Percentiles rank a stretch among this genome's conserved stretches.
phyloP scores from a whole-genome alignment of 2,797 vertebrate species.

The Sebastes hubbsi region DNA sequence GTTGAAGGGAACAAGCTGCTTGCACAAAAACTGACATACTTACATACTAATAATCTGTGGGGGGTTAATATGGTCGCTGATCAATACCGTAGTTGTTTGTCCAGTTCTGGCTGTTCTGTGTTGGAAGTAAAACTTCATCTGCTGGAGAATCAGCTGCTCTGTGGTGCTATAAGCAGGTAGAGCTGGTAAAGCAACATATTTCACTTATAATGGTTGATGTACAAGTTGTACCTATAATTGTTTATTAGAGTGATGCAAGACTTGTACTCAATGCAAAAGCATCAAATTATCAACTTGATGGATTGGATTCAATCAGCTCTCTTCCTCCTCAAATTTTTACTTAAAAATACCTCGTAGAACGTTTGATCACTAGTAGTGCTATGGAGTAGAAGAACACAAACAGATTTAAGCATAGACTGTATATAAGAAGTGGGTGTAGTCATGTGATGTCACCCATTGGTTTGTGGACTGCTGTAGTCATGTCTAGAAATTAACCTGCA shows the following conservation, averaged over 20 bases:
- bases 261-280: neutral
- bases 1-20: constrained; percentile 41
- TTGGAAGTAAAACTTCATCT: neutral
- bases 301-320: neutral
- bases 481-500: no score
- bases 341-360: neutral
- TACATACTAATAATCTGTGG: neutral
- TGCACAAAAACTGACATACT: neutral
- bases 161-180: neutral
- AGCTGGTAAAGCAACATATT: neutral
- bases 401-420: neutral
- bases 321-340: neutral
- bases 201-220: neutral
- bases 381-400: no score
- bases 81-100: neutral
- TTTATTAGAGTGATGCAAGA: neutral
- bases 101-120: neutral
- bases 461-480: neutral
- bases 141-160: neutral
- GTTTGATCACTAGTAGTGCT: no score
- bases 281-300: neutral
- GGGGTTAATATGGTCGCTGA: neutral
- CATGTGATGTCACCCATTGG: neutral
- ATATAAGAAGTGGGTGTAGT: neutral
- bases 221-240: neutral